Percentiles rank a stretch among this genome's conserved stretches.
Conservation (phyloP, 2,113 vertebrate species). For the Neogale vison region DNA sequence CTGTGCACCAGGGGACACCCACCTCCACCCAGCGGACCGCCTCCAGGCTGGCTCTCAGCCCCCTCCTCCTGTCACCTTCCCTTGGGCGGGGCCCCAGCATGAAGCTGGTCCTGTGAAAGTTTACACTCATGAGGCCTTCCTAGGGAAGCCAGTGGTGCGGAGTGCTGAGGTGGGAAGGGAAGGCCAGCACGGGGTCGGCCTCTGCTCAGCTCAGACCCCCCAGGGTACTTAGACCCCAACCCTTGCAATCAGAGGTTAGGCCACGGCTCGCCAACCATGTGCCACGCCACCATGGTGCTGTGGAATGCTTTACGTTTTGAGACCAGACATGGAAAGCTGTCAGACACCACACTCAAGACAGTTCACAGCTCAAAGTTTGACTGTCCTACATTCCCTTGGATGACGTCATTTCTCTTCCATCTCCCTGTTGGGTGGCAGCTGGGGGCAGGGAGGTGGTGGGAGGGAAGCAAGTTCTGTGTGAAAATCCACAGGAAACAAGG, state of each 20-base stretch:
- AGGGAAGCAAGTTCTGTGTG: background rate
- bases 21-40: background rate
- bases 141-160: background rate
- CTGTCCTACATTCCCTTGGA: background rate
- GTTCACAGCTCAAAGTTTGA: background rate
- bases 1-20: too few relatives aligned
- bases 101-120: background rate
- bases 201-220: background rate
- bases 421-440: background rate
- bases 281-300: accelerated
- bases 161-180: background rate
- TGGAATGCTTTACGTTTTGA: background rate
- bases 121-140: background rate
- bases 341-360: background rate
- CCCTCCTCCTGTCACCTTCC: background rate
- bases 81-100: background rate
- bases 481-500: background rate
- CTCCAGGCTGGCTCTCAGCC: background rate
- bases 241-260: background rate
- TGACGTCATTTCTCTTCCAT: background rate
- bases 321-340: background rate
- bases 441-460: background rate
- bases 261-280: background rate
- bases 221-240: background rate
- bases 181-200: background rate